Base-by-base conservation (phyloP, 2,113 vertebrate genomes). In the Amazona guildingii region DNA sequence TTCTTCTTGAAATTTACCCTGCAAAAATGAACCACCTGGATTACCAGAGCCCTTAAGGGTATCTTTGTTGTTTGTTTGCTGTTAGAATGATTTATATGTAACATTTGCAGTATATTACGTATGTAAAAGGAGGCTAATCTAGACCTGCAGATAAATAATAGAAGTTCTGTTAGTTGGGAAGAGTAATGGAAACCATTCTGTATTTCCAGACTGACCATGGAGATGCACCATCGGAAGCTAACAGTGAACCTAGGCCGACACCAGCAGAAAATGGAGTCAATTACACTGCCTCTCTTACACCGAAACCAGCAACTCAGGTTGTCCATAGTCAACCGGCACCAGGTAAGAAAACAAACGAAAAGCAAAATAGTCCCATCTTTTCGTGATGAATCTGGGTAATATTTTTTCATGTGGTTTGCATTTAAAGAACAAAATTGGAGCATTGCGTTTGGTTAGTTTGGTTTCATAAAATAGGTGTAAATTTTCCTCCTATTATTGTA, bases 181-280 rank as follows among this genome's bases (percentile, higher is more conserved):
- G 21, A 57, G 35, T 80, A n/a, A 85, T 63, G 27, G 49, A 77
- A 64, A 41, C 29, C 17, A 5, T 69, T 29, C 17, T 91, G 1
- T 94, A 15, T 86, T 96, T 92, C 77, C 96, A 99, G 99, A 94
- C 98, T 86, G 99, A 99, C 73, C 98, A 98, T 8, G 97, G 98
- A n/a, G 99, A 99, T 76, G 96, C 94, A 11, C 98, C 98, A 0
- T 98, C 98, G 1, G 99, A 99, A 79, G 97, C 98, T 12, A 98
- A 98, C 29, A 98, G 79, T 94, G 99, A 99, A 82, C 97, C 98
- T 46, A 98, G 97, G 64, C 97, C 98, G 11, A 78, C 98, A 62
- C 99, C 99, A 37, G 98, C 99, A 69, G 99, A 99, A 97, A 99
- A 99, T 27, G 99, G 99, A 44, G 97, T 99, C 84, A 99, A 97